Base-by-base conservation (phyloP, 2,113 vertebrate genomes). In the Neogale vison region DNA sequence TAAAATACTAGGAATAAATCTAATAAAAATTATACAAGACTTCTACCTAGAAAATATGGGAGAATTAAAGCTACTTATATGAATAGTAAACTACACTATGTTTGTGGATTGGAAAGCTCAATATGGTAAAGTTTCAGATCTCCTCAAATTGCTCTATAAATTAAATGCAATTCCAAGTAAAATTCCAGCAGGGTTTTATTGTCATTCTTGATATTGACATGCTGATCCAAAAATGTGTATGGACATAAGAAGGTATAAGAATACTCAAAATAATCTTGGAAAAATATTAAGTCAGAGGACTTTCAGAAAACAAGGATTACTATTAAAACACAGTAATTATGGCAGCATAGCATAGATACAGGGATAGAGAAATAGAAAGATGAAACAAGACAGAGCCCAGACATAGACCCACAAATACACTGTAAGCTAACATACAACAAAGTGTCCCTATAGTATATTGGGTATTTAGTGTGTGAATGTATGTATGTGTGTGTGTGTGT, bases 1-100 rank as follows among this genome's bases (percentile, higher is more conserved):
- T 39, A 29, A 76, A 95, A 85, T 85, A 85, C 5, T 67, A 88
- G 1, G 34, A 96, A 77, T 74, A 93, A 88, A 93, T 83, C 26
- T 59, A 96, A 94, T 84, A 6, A 26, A 84, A 77, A 2, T 92
- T 72, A 83, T 65, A 55, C 0, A 47, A 87, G 20, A 47, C 15
- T 67, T 93, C 88, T 26, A 47, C 34, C 61, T 72, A 21, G 39
- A 90, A 95, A 67, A 39, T 92, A 92, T 8, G 55, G 89, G 17
- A 96, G 8, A 94, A 74, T 79, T 67, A 90, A 90, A 90, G 24
- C 2, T 29, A 88, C 14, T 93, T 61, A 63, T 52, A 45, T 4
- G 80, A 36, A 31, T 82, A 29, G 45, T 5, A 39, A 77, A 83
- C 72, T 52, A 7, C 31, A 29, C 17, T 1, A 26, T 20, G 14